Evolutionary conservation across 2,888 invertebrate species (phyloP).

Genomic region (Drosophila maculinotata): DNA sequence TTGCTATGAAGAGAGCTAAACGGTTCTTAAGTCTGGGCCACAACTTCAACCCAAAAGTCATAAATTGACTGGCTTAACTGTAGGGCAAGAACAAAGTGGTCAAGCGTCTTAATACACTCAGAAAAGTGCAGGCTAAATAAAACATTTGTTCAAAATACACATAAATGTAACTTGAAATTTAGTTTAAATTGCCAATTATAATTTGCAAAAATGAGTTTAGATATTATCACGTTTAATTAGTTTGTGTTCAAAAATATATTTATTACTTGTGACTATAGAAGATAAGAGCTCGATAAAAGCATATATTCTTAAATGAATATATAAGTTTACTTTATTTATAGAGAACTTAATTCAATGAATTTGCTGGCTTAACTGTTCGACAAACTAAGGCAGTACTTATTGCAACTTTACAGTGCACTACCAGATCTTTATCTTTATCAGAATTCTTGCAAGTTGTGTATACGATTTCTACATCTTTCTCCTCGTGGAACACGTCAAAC

Average conservation of each 20-base stretch:
- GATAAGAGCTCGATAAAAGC: too few relatives aligned
- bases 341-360: not conserved
- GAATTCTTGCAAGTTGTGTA: constrained; percentile 19
- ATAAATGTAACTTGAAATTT: not conserved
- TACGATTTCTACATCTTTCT: not conserved
- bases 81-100: not conserved
- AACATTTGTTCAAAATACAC: not conserved
- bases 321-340: too few relatives aligned
- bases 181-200: too few relatives aligned
- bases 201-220: too few relatives aligned
- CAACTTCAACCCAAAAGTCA: constrained; percentile 17
- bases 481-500: constrained; percentile 25
- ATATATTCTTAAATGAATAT: too few relatives aligned
- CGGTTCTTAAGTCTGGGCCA: constrained; percentile 22
- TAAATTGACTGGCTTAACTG: constrained; percentile 10
- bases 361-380: not conserved
- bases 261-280: too few relatives aligned
- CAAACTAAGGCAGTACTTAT: constrained; percentile 5
- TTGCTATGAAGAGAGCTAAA: constrained; percentile 27
- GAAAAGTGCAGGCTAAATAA: not conserved
- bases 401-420: too few relatives aligned
- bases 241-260: too few relatives aligned
- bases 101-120: not conserved
- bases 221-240: too few relatives aligned
- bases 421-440: constrained; percentile 23